Percentiles rank a stretch among this genome's conserved stretches.
Conservation (phyloP, 2,888 invertebrate genomes). For the Helobdella robusta region DNA sequence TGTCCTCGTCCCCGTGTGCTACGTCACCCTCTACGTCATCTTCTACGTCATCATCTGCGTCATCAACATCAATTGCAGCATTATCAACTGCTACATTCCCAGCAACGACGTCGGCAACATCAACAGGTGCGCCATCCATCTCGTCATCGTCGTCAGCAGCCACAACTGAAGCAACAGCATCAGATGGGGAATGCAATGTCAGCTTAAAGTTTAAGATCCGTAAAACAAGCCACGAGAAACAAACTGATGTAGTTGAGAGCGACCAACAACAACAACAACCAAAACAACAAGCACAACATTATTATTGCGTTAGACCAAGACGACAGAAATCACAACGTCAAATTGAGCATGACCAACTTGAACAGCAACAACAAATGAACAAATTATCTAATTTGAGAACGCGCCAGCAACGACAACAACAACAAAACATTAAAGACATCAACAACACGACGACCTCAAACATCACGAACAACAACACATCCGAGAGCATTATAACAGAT, state of each 20-base stretch:
- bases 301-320: constrained; percentile 21
- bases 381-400: neutral
- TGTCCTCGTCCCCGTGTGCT: neutral
- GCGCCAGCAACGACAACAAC: neutral
- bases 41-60: too few relatives aligned
- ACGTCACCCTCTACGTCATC: neutral
- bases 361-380: constrained; percentile 5
- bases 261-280: neutral
- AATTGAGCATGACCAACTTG: constrained; percentile 15
- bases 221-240: too few relatives aligned
- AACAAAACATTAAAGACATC: neutral
- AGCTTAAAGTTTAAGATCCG: too few relatives aligned
- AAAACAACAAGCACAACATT: neutral
- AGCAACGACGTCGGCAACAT: neutral
- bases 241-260: neutral
- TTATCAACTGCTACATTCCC: neutral
- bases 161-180: neutral
- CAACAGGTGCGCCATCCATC: neutral
- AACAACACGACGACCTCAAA: too few relatives aligned
- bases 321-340: constrained; percentile 21
- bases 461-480: too few relatives aligned
- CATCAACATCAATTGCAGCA: neutral
- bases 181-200: too few relatives aligned
- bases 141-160: too few relatives aligned
- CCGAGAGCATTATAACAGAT: neutral